Conservation (phyloP, 2,113 vertebrate genomes). For the Takifugu bimaculatus region DNA sequence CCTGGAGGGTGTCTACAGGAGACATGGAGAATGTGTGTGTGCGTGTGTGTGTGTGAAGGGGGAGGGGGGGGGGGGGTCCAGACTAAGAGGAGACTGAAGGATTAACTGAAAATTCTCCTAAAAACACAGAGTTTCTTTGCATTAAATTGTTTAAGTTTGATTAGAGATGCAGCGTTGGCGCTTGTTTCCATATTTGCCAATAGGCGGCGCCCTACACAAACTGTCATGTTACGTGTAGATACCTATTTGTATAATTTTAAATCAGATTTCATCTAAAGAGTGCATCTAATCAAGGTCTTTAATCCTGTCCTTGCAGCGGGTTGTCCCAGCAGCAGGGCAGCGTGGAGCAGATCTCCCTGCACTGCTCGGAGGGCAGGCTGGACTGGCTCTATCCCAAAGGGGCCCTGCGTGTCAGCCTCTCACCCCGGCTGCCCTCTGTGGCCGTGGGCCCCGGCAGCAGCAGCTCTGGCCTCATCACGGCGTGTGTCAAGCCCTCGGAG, state of each 20-base stretch:
- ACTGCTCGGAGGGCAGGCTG: constrained; percentile 83
- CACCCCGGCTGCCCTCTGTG: constrained; percentile 76
- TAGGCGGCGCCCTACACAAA: constrained; percentile 34
- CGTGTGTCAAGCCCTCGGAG: constrained; percentile 81
- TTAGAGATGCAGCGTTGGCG: not conserved
- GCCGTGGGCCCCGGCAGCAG: constrained; percentile 54
- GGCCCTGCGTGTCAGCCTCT: constrained; percentile 84
- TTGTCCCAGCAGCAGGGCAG: constrained; percentile 84
- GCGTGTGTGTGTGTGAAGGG: no score
- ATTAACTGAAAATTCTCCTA: constrained; percentile 18
- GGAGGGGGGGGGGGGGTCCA: constrained; percentile 20
- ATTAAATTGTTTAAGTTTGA: not conserved
- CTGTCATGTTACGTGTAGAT: not conserved
- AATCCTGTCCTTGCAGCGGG: constrained; percentile 72
- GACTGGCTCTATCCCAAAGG: constrained; percentile 89
- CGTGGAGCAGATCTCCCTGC: constrained; percentile 87
- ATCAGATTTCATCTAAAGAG: not conserved
- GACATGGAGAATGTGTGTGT: not conserved
- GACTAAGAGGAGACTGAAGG: constrained; percentile 44
- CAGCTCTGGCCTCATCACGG: constrained; percentile 69
- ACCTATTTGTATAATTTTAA: not conserved
- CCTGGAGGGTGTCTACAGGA: constrained; percentile 48
- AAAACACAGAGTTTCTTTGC: not conserved
- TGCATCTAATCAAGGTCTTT: not conserved
- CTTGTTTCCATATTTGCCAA: constrained; percentile 4